A percentile compares a stretch with the other conserved stretches of the same genome.
Evolutionary conservation across 2,113 vertebrate species (phyloP).

Genomic region (Pedionomus torquatus): DNA sequence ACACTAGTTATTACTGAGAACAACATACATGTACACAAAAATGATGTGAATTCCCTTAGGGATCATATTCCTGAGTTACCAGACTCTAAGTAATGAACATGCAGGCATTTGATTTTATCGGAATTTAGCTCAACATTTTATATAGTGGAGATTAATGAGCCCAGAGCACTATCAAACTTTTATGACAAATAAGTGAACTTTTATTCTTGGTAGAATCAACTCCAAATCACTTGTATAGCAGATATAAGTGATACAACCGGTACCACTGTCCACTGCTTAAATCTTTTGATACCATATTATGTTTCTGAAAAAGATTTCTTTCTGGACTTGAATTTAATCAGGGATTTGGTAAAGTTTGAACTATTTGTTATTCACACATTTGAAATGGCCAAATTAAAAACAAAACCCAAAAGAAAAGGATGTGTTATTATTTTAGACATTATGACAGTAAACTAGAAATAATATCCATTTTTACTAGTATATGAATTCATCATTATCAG

Average conservation of each 20-base stretch:
- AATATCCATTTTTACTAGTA: accelerated
- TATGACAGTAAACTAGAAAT: not conserved
- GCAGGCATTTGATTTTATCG: not conserved
- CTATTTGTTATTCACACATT: not conserved
- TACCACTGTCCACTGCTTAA: not conserved
- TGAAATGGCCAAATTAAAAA: not conserved
- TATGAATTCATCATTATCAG: not conserved
- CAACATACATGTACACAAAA: not conserved
- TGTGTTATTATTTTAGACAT: not conserved
- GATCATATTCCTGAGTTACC: not conserved
- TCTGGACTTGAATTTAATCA: not conserved
- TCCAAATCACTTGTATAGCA: not conserved
- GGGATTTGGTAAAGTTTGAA: not conserved
- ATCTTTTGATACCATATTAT: not conserved
- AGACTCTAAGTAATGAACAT: not conserved
- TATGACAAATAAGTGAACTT: not conserved
- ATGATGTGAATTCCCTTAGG: not conserved
- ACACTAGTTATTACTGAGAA: not conserved
- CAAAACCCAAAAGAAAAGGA: not conserved
- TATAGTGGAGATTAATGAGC: not conserved
- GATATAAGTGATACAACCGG: not conserved
- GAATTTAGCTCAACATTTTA: not conserved
- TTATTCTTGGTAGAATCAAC: not conserved
- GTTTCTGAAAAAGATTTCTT: not conserved
- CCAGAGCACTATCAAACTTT: not conserved